Evolutionary conservation across 2,113 vertebrate genomes (phyloP).

Genomic region (Martes martes): DNA sequence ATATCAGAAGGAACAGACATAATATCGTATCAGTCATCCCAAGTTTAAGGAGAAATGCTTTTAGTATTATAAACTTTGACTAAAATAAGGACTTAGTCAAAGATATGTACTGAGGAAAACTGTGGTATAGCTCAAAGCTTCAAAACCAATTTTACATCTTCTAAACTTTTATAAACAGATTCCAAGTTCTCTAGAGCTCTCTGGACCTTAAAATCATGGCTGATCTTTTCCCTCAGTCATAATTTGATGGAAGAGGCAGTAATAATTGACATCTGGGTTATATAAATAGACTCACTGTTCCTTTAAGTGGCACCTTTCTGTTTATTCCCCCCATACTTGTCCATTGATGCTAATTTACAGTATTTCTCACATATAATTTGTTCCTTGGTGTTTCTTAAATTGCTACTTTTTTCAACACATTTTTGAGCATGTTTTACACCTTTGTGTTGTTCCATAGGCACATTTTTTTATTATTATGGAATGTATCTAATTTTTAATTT

Average conservation of each 20-base stretch:
- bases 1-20: slow-evolving; percentile 10
- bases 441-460: background rate
- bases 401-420: background rate
- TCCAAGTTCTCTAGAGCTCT: background rate
- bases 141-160: background rate
- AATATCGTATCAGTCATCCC: slow-evolving; percentile 10
- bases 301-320: background rate
- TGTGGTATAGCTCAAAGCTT: background rate
- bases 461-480: background rate
- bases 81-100: background rate
- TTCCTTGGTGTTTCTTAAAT: background rate
- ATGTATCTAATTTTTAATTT: background rate
- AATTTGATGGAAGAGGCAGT: background rate
- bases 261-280: background rate
- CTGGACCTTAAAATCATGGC: background rate
- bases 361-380: background rate
- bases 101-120: background rate
- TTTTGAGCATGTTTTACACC: background rate
- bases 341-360: background rate
- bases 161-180: background rate
- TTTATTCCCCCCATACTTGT: background rate
- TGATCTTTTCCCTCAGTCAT: background rate
- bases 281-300: background rate
- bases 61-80: background rate
- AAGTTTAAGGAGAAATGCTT: background rate